Base-by-base conservation (phyloP, 2,797 vertebrate species). In the Acipenser transmontanus region DNA sequence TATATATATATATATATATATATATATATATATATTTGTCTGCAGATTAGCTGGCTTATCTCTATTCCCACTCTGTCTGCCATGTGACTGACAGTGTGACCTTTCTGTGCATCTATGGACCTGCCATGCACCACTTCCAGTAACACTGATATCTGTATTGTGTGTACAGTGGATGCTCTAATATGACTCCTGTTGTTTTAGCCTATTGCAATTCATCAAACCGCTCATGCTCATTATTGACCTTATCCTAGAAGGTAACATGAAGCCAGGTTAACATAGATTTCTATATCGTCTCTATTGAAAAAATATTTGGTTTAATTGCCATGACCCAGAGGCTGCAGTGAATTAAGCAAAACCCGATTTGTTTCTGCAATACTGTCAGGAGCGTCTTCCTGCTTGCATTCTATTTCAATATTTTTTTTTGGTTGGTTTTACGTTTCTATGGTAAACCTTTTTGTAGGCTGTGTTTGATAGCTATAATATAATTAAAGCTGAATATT, bases 151-250 rank as follows among this genome's bases (percentile, higher is more conserved):
- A 76, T 76, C 70, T 68, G 14, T 70, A 72, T 74, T 78, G 74
- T 73, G 66, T 69, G 70, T 69, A 70, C 20, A 68, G 75, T 72
- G 71, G 61, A 67, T 65, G 50, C 62, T 68, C 67, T 71, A 69
- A 68, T 68, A 34, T 2, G 20, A 34, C 20, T 34, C 20, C 20
- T 81, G 73, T 78, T 80, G 71, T 80, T 77, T 80, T 80, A 77
- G 75, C 63, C 57, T 71, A 74, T 74, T 67, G 62, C 72, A 75
- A 81, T 80, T 76, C 77, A 78, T 81, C 80, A 82, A 75, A 71
- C 70, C 70, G 59, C 66, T 72, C 59, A 69, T 72, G 70, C 69
- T 62, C 70, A 69, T 72, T 62, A 61, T 71, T 72, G 65, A 75
- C 71, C 73, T 76, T 72, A 76, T 71, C 72, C 68, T 61, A 54